A percentile compares a stretch with the other conserved stretches of the same genome.
Conservation (phyloP, 2,113 vertebrate genomes). For the Scophthalmus maximus region DNA sequence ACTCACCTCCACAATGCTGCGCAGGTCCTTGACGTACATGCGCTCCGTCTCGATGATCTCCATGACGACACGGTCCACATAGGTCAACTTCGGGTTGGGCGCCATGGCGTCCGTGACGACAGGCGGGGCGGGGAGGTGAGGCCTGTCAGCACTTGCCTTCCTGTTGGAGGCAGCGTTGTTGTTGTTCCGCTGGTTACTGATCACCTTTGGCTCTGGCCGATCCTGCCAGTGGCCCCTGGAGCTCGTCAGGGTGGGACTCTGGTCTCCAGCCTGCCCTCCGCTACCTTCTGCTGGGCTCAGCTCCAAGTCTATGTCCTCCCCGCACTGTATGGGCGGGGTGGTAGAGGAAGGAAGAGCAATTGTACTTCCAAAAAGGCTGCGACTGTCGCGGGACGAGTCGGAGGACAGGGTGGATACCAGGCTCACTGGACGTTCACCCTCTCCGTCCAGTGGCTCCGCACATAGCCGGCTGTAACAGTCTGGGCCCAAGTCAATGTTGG, state of each 20-base stretch:
- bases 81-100: constrained; percentile 87
- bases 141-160: constrained; percentile 69
- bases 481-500: constrained; percentile 57
- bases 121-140: constrained; percentile 71
- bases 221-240: constrained; percentile 51
- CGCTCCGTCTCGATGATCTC: constrained; percentile 96
- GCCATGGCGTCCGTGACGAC: constrained; percentile 77
- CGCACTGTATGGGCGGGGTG: constrained; percentile 56
- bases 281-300: constrained; percentile 72
- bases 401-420: constrained; percentile 84
- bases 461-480: constrained; percentile 73
- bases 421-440: constrained; percentile 84
- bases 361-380: constrained; percentile 82
- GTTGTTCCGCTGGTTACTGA: constrained; percentile 74
- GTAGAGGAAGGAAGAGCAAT: constrained; percentile 64
- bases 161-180: constrained; percentile 78
- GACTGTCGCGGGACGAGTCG: constrained; percentile 82
- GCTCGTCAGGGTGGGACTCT: constrained; percentile 35
- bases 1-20: constrained; percentile 94
- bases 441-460: constrained; percentile 76
- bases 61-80: constrained; percentile 93
- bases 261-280: constrained; percentile 38
- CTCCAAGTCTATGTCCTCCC: constrained; percentile 80
- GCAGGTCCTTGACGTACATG: constrained; percentile 92
- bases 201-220: constrained; percentile 19